Base-by-base conservation (phyloP, 2,888 invertebrate genomes). In the Volucella inflata region DNA sequence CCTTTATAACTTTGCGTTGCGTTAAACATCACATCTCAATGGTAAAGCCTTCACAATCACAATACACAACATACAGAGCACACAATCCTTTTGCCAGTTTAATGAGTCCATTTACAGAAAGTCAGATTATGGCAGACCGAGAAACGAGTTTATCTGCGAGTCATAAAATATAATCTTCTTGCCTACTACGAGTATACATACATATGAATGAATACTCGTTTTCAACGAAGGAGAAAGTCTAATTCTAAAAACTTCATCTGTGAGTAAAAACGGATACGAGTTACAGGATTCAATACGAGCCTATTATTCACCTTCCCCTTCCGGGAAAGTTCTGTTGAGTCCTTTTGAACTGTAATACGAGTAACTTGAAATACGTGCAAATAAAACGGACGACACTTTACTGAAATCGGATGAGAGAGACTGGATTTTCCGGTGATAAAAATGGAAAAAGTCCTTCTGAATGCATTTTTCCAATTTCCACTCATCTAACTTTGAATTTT, bases 41-140 rank as follows among this genome's bases (percentile, higher is more conserved):
- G 6, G 4, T 30, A 30, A 30, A 38, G 6, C 30, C 36, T 11
- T 12, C 12, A 36, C 6, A 10, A 12, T 14, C 48, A 48, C 48
- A 48, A 48, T 21, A 21, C 40, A 50, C 65, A 40, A 21, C 62
- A 46, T 55, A 48, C 55, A 59, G 42, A 11, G 9, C 10, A 11
- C 65, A 75, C 67, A 68, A 72, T 67, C 62, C 77, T 83, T 72
- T 46, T 78, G 57, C 40, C 60, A 55, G 74, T 78, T 83, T 74
- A 83, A 83, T 83, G 83, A 78, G 72, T 78, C 36, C 83, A 83
- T 83, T 83, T 57, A 67, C 64, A 68, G 51, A 68, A 48, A 68
- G 50, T 72, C 83, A 74, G 79, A 79, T 79, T 79, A 72, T 70
- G 83, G 40, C 68, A 62, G 72, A 68, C 78, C 55, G 62, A 62